These are phyloP conservation scores for Alsophila aescularia DNA, from an alignment of 2,888 invertebrate species.

Conservation along the genomic window DNA sequence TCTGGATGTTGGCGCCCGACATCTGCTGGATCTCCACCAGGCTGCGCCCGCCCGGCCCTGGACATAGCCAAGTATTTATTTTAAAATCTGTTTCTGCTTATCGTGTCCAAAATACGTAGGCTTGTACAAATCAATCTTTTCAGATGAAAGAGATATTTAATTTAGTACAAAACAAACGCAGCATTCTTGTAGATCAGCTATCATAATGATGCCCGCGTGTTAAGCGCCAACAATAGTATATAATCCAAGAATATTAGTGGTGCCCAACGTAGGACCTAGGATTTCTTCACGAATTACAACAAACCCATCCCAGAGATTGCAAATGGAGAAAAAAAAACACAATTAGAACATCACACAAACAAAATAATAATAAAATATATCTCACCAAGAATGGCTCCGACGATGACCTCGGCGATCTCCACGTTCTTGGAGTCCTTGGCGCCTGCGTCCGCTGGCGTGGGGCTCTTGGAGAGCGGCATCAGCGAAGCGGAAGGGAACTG, in stretches of 20 bases:
- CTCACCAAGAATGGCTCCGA: conserved; percentile 97
- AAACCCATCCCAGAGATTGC: not conserved
- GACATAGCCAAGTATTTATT: too few species aligned
- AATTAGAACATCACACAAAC: not conserved
- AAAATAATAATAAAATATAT: not conserved
- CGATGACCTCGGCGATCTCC: conserved; percentile 97
- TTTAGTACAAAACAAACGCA: too few species aligned
- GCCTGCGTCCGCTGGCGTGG: conserved; percentile 90
- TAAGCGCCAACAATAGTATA: not conserved
- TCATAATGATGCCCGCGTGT: not conserved
- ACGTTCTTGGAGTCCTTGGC: conserved; percentile 95
- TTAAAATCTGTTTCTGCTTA: too few species aligned
- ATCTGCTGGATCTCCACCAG: conserved; percentile 98
- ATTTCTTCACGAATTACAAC: not conserved
- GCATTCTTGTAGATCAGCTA: too few species aligned
- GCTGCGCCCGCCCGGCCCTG: conserved; percentile 97
- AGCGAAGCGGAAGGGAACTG: conserved; percentile 89
- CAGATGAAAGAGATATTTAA: too few species aligned
- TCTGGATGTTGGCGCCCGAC: conserved; percentile 99
- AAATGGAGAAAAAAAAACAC: not conserved
- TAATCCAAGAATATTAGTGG: not conserved
- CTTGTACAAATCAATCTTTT: too few species aligned
- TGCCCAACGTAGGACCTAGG: conserved; percentile 5
- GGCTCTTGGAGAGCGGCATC: conserved; percentile 91
- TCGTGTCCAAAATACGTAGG: too few species aligned